phyloP scores from a whole-genome alignment of 2,113 vertebrate genomes.

The Oriolus oriolus region DNA sequence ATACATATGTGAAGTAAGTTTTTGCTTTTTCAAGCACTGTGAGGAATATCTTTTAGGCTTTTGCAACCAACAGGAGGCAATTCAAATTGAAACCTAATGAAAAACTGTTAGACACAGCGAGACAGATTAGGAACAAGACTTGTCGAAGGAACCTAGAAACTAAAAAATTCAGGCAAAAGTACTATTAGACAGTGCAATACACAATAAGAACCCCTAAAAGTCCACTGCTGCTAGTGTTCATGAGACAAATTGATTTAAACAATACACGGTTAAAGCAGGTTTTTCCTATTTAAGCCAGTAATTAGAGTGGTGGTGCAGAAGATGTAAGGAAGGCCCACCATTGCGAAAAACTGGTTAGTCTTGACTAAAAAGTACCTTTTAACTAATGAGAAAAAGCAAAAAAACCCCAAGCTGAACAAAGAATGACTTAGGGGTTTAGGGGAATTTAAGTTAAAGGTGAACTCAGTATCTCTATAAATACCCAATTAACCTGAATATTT shows the following conservation, averaged over 20 bases:
- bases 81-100: not conserved
- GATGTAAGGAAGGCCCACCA: not conserved
- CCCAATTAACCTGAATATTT: not conserved
- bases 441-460: not conserved
- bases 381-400: not conserved
- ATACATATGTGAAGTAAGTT: not conserved
- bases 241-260: not conserved
- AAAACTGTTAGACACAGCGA: not conserved
- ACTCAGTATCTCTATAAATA: not conserved
- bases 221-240: not conserved
- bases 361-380: not conserved
- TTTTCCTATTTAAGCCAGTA: not conserved
- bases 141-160: not conserved
- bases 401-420: not conserved
- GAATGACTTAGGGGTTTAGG: not conserved
- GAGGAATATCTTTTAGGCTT: not conserved
- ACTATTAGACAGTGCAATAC: not conserved
- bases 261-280: accelerated
- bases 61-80: not conserved
- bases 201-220: not conserved
- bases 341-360: not conserved
- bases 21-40: not conserved
- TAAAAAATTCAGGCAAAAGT: not conserved
- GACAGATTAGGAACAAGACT: not conserved
- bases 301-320: not conserved